Evolutionary conservation across 1,140 invertebrate species (phyloP), one percentile per base, ranked within the genome.

Genomic region (Zaprionus nigranus): DNA sequence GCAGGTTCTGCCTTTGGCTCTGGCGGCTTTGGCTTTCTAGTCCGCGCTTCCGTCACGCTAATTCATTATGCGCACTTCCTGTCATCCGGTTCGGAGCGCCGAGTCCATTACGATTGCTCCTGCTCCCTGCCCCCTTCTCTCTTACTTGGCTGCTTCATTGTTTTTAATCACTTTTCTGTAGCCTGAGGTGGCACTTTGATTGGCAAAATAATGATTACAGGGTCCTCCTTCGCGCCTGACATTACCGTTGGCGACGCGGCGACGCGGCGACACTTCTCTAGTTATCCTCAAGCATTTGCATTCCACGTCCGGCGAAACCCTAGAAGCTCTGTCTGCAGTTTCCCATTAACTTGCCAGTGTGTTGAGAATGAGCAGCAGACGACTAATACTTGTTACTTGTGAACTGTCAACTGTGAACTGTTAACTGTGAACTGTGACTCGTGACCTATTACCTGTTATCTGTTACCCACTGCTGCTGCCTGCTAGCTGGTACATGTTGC

Each of bases 51-150:
- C 83, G 84, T 70, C 60, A 62, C 83, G 81, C 78, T 75, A 87
- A 83, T 81, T 87, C 83, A 87, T 87, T 86, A 85, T 87, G 83
- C 83, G 83, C 76, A 82, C 83, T 86, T 86, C 83, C 83, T 87
- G 83, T 71, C 76, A 87, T 87, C 83, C 82, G 83, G 79, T 40
- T 53, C 24, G 63, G n/a, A n/a, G n/a, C 56, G 46, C 51, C 36
- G 43, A 30, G 43, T 67, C 49, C 74, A 81, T 81, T 78, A 78
- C 49, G 53, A 43, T 28, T 67, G 26, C 71, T 12, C 20, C 17
- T 22, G 20, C 0, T 2, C 2, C 2, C 1, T 22, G 20, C 1
- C 43, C 15, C 24, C 26, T 57, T 6, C 40, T 12, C 17, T 9
- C 36, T 24, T 54, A 4, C 24, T 9, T 11, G 36, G 20, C 20